These are phyloP conservation scores for Montipora capitata DNA, from an alignment of 92 coral and sea anemone genomes.

Conservation along the genomic window DNA sequence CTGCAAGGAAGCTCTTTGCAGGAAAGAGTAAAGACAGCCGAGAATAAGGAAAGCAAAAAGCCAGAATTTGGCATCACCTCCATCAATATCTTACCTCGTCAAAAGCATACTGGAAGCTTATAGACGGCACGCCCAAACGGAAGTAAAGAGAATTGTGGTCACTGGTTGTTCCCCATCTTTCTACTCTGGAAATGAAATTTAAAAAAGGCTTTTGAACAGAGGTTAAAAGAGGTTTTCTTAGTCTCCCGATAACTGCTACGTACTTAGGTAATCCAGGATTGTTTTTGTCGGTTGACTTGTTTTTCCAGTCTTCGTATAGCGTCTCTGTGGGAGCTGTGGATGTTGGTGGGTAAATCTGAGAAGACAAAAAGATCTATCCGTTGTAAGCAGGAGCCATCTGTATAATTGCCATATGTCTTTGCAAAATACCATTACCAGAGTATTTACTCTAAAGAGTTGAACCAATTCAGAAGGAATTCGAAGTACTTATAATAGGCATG, in stretches of 20 bases:
- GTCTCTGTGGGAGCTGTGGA: slow-evolving; percentile 43
- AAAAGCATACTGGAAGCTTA: slow-evolving; percentile 72
- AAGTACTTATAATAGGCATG: too few relatives aligned
- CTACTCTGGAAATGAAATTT: slow-evolving; percentile 41
- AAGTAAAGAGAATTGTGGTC: slow-evolving; percentile 74
- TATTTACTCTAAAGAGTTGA: too few relatives aligned
- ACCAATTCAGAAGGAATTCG: too few relatives aligned
- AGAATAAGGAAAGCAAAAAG: too few relatives aligned
- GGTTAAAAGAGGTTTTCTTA: too few relatives aligned
- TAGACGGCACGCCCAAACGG: slow-evolving; percentile 81
- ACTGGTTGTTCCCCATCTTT: slow-evolving; percentile 77
- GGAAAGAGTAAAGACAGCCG: too few relatives aligned
- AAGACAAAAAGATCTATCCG: neutral
- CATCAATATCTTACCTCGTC: slow-evolving; percentile 61
- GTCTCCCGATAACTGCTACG: neutral
- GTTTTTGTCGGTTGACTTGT: slow-evolving; percentile 59
- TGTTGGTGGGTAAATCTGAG: slow-evolving; percentile 59
- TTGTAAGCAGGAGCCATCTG: neutral
- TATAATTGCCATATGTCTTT: too few relatives aligned
- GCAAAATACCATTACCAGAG: too few relatives aligned
- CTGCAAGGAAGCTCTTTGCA: too few relatives aligned
- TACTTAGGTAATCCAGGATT: slow-evolving; percentile 65
- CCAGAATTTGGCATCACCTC: too few relatives aligned
- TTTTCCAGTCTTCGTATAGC: slow-evolving; percentile 84
- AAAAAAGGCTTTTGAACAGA: neutral